Conservation (phyloP, 2,113 vertebrate species). For the Laticauda laticaudata region DNA sequence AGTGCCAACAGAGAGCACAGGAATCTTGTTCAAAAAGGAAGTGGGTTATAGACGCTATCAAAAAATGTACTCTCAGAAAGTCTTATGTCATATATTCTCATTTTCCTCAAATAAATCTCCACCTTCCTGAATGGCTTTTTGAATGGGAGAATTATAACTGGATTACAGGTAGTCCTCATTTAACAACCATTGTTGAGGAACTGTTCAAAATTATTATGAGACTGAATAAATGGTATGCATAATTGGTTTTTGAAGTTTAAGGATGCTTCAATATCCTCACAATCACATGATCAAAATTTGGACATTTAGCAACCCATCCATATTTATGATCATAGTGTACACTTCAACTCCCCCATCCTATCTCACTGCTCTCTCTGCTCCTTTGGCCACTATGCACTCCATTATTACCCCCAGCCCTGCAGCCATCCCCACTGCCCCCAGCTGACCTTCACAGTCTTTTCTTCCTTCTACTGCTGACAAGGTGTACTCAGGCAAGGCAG, state of each 20-base stretch:
- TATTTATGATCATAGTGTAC: not conserved
- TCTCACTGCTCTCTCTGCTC: not conserved
- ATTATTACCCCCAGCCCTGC: not conserved
- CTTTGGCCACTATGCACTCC: not conserved
- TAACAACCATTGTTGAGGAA: not conserved
- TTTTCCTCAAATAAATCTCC: not conserved
- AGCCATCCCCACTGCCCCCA: not conserved
- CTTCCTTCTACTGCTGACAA: not conserved
- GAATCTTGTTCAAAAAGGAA: not conserved
- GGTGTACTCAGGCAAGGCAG: not conserved
- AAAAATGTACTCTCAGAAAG: not conserved
- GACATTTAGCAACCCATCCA: not conserved
- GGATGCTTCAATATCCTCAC: not conserved
- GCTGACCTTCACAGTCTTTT: not conserved
- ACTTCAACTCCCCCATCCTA: not conserved
- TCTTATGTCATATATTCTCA: not conserved
- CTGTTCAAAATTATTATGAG: not conserved
- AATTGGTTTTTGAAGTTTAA: not conserved
- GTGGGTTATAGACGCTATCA: no score
- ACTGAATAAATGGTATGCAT: not conserved
- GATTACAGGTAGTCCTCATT: not conserved
- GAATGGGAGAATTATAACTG: not conserved
- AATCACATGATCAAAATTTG: not conserved
- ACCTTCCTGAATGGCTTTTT: not conserved
- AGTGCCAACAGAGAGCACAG: not conserved